Base-by-base conservation (phyloP, 2,888 invertebrate genomes). In the Caenorhabditis zanzibari region DNA sequence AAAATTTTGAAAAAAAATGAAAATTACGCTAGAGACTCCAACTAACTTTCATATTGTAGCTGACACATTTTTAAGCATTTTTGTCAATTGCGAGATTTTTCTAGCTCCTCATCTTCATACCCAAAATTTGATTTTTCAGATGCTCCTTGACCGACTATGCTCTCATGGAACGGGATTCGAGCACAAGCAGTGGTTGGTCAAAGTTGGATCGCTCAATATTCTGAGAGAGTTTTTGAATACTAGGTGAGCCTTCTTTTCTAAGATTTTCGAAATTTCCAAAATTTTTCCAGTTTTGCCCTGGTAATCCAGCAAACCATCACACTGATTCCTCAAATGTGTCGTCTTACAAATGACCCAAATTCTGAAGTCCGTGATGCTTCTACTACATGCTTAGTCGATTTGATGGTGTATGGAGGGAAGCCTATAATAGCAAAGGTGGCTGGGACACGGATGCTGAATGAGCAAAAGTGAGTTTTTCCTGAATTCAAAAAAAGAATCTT, bases 341-440 rank as follows among this genome's bases (percentile, higher is more conserved):
- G 76, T 19, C 54, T 83, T 9, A 83, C 80, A 0, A 83, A 80
- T 47, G 79, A 80, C 32, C 80, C 83, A 14, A 83, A 83, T 66
- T 56, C 75, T 22, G 83, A 83, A 59, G 81, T 83, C 58, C 69
- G 83, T 12, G 83, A 83, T 49, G 75, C 44, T 7, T 44, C 80
- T 59, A 66, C 85, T 63, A 47, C 54, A 79, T 68, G 89, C 87
- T 73, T 91, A 82, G 69, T 87, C 81, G 52, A 88, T 87, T n/a
- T 91, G 89, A 80, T 91, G 83, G 83, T 83, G 2, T 79, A 41
- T 24, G 83, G 83, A 7, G 83, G 83, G 32, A 58, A 58, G 49
- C 64, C 83, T n/a, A 75, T 80, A n/a, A 47, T 80, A 2, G 52
- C 28, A 0, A 74, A 72, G 24, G 72, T 83, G 14, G 52, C 47